Conservation (phyloP, 92 coral and sea anemone species). For the Muricea muricata region DNA sequence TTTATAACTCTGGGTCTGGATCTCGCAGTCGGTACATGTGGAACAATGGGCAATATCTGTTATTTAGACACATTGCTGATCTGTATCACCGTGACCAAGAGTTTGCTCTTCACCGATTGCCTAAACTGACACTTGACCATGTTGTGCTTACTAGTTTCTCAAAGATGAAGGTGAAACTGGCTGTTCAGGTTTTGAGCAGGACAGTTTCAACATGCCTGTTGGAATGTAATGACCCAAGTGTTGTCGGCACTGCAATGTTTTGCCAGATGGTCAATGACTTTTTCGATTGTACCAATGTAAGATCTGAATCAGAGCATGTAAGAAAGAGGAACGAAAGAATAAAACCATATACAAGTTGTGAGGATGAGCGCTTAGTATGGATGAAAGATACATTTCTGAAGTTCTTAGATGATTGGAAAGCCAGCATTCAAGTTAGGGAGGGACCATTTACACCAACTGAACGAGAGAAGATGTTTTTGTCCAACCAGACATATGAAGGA, state of each 20-base stretch:
- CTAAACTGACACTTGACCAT: not conserved
- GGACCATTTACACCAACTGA: too few species aligned
- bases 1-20: constrained; percentile 68
- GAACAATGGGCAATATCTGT: constrained; percentile 58
- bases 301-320: not conserved
- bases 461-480: too few species aligned
- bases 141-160: not conserved
- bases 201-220: not conserved
- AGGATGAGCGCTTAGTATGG: not conserved
- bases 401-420: not conserved
- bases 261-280: not conserved
- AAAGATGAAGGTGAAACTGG: not conserved
- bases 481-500: too few species aligned
- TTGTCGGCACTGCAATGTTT: not conserved
- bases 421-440: not conserved
- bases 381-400: not conserved
- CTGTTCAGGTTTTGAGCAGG: not conserved
- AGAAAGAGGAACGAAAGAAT: not conserved
- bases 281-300: not conserved
- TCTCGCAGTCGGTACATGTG: constrained; percentile 60
- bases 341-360: not conserved
- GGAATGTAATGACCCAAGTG: too few species aligned
- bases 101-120: not conserved
- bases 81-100: constrained; percentile 33
- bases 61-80: too few species aligned